phyloP scores from a whole-genome alignment of 2,888 invertebrate genomes.

The Pheosia gnoma region DNA sequence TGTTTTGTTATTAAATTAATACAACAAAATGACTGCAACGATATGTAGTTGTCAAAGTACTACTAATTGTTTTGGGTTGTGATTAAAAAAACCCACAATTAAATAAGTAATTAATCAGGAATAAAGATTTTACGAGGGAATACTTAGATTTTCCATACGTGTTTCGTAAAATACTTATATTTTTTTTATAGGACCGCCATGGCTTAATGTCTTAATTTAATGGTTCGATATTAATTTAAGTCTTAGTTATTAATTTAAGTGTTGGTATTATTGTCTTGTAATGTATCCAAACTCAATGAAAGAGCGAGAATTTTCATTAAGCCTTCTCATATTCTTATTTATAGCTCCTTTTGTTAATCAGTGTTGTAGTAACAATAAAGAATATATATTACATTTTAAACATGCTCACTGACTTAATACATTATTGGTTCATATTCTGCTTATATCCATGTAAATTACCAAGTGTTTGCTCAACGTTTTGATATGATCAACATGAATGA shows the following conservation, averaged over 20 bases:
- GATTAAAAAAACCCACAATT: conserved; percentile 14
- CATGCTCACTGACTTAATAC: neutral
- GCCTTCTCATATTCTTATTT: no score
- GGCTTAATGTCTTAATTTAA: no score
- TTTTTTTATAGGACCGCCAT: neutral
- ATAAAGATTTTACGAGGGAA: conserved; percentile 24
- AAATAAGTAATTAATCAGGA: conserved; percentile 8
- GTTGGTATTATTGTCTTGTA: no score
- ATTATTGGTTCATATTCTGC: neutral
- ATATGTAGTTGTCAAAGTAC: neutral
- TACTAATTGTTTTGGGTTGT: conserved; percentile 10
- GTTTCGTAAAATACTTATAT: neutral
- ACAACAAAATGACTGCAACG: no score
- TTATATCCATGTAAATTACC: neutral
- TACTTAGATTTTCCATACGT: conserved; percentile 27
- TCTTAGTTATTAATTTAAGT: no score
- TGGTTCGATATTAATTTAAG: no score
- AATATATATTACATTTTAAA: no score
- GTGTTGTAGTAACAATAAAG: no score
- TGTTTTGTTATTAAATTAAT: no score
- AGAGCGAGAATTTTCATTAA: no score
- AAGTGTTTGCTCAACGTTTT: neutral
- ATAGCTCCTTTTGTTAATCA: no score
- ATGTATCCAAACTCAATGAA: no score
- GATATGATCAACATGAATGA: conserved; percentile 24